A percentile compares a stretch with the other conserved stretches of the same genome.
Evolutionary conservation across 2,113 vertebrate species (phyloP).

Genomic region (Dicentrarchus labrax): DNA sequence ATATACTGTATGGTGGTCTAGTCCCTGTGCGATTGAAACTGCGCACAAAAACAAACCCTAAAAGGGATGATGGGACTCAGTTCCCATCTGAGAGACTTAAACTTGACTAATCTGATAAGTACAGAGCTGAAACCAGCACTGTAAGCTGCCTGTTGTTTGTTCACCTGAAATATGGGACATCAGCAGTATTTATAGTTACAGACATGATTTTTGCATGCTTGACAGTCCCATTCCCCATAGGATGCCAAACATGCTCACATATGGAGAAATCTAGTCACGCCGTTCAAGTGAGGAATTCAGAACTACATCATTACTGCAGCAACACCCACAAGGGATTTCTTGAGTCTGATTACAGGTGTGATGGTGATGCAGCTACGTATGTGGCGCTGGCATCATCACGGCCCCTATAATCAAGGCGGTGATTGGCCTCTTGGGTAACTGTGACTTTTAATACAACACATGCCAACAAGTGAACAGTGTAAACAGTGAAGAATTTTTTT

Average conservation of each 20-base stretch:
- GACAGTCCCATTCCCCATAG: slow-evolving; percentile 67
- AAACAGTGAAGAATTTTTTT: background rate
- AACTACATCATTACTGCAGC: slow-evolving; percentile 52
- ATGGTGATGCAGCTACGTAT: slow-evolving; percentile 13
- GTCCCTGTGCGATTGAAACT: slow-evolving; percentile 39
- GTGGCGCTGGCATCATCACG: background rate
- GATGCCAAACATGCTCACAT: slow-evolving; percentile 48
- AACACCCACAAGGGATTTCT: slow-evolving; percentile 22
- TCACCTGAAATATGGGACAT: slow-evolving; percentile 75
- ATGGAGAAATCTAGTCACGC: slow-evolving; percentile 35
- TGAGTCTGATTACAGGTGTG: slow-evolving; percentile 59
- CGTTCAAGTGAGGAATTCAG: slow-evolving; percentile 48
- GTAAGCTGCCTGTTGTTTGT: slow-evolving; percentile 67
- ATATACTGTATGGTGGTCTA: slow-evolving; percentile 15
- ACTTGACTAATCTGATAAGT: slow-evolving; percentile 72
- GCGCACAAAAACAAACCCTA: slow-evolving; percentile 54
- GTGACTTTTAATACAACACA: slow-evolving; percentile 15
- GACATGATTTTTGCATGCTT: slow-evolving; percentile 56
- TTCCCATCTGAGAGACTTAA: slow-evolving; percentile 63
- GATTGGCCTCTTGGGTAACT: slow-evolving; percentile 27
- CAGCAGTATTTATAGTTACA: slow-evolving; percentile 74
- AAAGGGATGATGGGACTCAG: slow-evolving; percentile 53
- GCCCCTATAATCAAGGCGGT: slow-evolving; percentile 22
- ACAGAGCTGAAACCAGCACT: slow-evolving; percentile 39
- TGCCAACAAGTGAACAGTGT: background rate